Evolutionary conservation across 2,888 invertebrate genomes (phyloP), one percentile per base, ranked within the genome.

Genomic region (Torymus texanus): DNA sequence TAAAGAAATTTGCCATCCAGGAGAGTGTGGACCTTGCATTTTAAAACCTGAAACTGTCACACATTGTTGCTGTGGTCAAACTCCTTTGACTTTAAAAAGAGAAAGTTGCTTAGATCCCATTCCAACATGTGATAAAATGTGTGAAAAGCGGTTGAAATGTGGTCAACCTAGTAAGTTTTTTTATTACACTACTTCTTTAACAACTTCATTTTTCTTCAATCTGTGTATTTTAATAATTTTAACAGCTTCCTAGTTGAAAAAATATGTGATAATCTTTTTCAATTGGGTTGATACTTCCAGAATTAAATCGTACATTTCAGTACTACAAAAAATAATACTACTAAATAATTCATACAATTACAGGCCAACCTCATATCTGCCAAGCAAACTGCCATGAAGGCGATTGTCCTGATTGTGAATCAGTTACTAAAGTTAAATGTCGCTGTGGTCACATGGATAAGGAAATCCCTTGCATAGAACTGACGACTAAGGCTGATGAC

Each of bases 401-500:
- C 0, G 91, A 93, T 0, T 98, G 97, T 86, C 95, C 96, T 0
- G 93, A 93, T 0, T 98, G 97, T 86, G 93, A 93, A 11, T 92
- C 94, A 67, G 94, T 93, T 59, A 96, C 96, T 0, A 91, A 94
- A 0, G 93, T 96, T 0, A 93, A 93, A 77, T 98, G 98, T 86
- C 95, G 97, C 58, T 98, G 98, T 88, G 97, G 96, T 0, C 94
- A 95, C 88, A 95, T 95, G 91, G 95, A 95, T 84, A 95, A 95
- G 85, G 95, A 96, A 88, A 93, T 97, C 72, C 93, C 94, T 2
- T 97, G 97, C 88, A 91, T 91, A 0, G 94, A 96, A 72, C 90
- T 97, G 12, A 93, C 93, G 0, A 92, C 94, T 0, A 93, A 94
- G 87, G 92, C 93, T 65, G 94, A 94, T 86, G 95, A 95, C 86